Evolutionary conservation across 1,140 invertebrate genomes (phyloP), one percentile per base, ranked within the genome.

Genomic region (Bicyclus anynana): DNA sequence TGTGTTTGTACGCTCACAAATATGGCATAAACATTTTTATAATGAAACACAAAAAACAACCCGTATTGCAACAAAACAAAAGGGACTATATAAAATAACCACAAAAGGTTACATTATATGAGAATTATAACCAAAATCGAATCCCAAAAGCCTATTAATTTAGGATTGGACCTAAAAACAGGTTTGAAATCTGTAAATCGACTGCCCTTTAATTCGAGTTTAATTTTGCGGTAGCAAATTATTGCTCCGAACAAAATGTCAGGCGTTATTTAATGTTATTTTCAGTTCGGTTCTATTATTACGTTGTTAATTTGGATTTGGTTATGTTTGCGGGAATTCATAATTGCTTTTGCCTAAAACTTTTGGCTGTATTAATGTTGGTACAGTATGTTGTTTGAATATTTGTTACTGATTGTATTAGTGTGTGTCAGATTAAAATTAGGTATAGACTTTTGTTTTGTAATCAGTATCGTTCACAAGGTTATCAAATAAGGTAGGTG

Each of bases 231-330:
- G 42, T 50, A 37, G 12, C 26, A 62, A 65, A 62, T 65, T 61
- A 65, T 65, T 65, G 63, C 63, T 58, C 58, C 38, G 35, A 21
- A 47, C 53, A 65, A 62, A 65, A 48, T 46, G 63, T 29, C 58
- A 65, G 63, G 63, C 63, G 63, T 57, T 60, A 54, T 61, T 65
- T 61, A 65, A 62, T 57, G 63, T 58, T 58, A 65, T 62, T 53
- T 54, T 40, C 46, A 40, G 51, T 60, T 42, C 17, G 40, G 33
- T 26, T 29, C 48, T 48, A 53, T 42, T 53, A 53, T 53, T 53
- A 53, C 50, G 35, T 14, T 29, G 16, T 40, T 53, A 49, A 53
- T 59, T 58, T 51, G 37, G 37, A 51, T 58, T 58, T 51, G 38
- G 55, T 51, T 37, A 17, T 44, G 21, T 40, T 21, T 9, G 12